Base-by-base conservation (phyloP, 2,888 invertebrate species). In the Nomada fabriciana region DNA sequence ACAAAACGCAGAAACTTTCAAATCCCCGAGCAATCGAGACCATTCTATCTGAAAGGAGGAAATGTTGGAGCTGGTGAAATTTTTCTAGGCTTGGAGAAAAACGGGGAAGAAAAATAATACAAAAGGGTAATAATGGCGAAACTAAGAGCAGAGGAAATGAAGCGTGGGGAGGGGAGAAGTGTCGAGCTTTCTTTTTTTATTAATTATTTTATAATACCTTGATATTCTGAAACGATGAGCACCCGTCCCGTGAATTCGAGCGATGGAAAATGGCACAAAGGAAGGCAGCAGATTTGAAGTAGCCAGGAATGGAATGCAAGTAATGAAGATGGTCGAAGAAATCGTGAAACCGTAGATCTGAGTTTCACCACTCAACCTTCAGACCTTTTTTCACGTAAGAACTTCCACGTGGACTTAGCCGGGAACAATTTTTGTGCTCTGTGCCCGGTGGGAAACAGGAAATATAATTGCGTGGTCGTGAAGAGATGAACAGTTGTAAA, bases 341-440 rank as follows among this genome's bases (percentile, higher is more conserved):
- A 61, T 29, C n/a, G 29, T 3, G 23, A 29, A 60, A n/a, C 18
- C 23, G 29, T 29, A 65, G 53, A 70, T 63, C 72, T 61, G 69
- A 71, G 59, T 72, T 69, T 72, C 76, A 29, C 65, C 61, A 60
- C 59, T 65, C 78, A 78, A 84, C 84, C 80, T 83, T 78, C 59
- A 65, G 74, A 80, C 36, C 71, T 76, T 76, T 73, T 76, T 61
- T 23, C 25, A 20, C 64, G 29, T 36, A 23, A 15, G 13, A 29
- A 57, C 68, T 29, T 63, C 13, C 61, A 20, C 47, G 55, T 52
- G 47, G 36, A 57, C 61, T 60, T 61, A 63, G 60, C 36, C 47
- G 47, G 52, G 36, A 64, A 13, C 53, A 23, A 63, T 55, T 50
- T 20, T 29, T 47, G 36, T 9, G 29, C 5, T 25, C 42, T 36